Evolutionary conservation across 2,797 vertebrate species (phyloP).

Genomic region (Galago senegalensis): DNA sequence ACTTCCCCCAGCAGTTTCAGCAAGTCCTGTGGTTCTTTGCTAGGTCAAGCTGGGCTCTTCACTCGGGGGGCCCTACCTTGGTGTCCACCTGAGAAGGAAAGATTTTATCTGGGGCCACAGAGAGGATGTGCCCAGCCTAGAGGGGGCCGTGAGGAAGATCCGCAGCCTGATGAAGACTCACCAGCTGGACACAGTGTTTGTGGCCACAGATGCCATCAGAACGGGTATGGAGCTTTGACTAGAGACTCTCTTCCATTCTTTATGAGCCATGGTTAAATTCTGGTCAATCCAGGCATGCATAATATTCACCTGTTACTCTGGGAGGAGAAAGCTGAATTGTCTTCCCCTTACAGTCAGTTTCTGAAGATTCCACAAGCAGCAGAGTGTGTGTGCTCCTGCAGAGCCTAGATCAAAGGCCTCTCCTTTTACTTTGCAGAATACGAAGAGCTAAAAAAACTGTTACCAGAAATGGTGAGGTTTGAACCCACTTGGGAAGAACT

Average conservation of each 20-base stretch:
- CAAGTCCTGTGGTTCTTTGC: background rate
- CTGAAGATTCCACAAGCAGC: background rate
- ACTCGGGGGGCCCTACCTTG: slow-evolving; percentile 95
- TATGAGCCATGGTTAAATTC: background rate
- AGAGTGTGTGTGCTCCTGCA: too few relatives aligned
- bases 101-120: slow-evolving; percentile 99
- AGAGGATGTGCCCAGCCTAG: slow-evolving; percentile 96
- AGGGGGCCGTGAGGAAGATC: slow-evolving; percentile 94
- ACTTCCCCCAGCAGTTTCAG: background rate
- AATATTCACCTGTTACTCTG: background rate
- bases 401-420: background rate
- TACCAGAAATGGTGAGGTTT: slow-evolving; percentile 95
- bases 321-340: background rate
- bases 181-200: slow-evolving; percentile 93
- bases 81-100: slow-evolving; percentile 95
- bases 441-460: slow-evolving; percentile 91
- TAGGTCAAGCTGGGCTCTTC: slow-evolving; percentile 93
- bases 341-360: background rate
- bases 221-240: slow-evolving; percentile 90
- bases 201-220: slow-evolving; percentile 95
- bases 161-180: slow-evolving; percentile 93
- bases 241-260: fast-evolving
- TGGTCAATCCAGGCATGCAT: background rate
- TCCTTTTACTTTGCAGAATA: slow-evolving; percentile 80
- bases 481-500: slow-evolving; percentile 94